A percentile compares a stretch with the other conserved stretches of the same genome.
These are phyloP conservation scores for Camponotus pennsylvanicus DNA, from an alignment of 1,140 invertebrate species.

Conservation along the genomic window DNA sequence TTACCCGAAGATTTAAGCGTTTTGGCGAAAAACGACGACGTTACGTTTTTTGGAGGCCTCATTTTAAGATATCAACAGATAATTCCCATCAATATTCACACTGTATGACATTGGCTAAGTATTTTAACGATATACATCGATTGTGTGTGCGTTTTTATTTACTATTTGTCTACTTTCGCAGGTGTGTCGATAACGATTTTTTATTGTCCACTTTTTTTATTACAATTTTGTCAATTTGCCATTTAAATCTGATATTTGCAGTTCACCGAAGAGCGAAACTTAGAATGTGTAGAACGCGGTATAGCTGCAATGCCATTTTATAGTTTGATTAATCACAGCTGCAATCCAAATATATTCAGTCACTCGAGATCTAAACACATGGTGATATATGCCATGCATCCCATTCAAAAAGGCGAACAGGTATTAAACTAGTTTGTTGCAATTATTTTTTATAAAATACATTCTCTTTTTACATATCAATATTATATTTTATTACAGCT, in stretches of 20 bases:
- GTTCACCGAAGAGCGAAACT: conserved; percentile 72
- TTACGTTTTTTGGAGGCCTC: conserved; percentile 86
- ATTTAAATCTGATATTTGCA: conserved; percentile 63
- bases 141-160: not conserved
- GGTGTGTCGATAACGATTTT: not conserved
- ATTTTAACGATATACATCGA: not conserved
- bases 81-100: conserved; percentile 89
- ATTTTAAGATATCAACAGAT: conserved; percentile 93
- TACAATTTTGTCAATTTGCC: not conserved
- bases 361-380: conserved; percentile 86
- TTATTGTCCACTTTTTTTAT: not conserved
- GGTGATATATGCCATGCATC: conserved; percentile 88
- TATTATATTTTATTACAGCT: conserved; percentile 73
- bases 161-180: not conserved
- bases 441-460: conserved; percentile 12
- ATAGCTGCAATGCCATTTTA: conserved; percentile 91
- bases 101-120: conserved; percentile 79
- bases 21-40: conserved; percentile 69
- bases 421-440: conserved; percentile 66
- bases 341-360: conserved; percentile 93
- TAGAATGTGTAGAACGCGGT: conserved; percentile 85
- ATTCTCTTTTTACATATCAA: not conserved
- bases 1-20: conserved; percentile 63
- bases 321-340: conserved; percentile 97
- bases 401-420: conserved; percentile 90